These are phyloP conservation scores for Setipinna tenuifilis DNA, from an alignment of 2,797 vertebrate genomes.

Conservation along the genomic window DNA sequence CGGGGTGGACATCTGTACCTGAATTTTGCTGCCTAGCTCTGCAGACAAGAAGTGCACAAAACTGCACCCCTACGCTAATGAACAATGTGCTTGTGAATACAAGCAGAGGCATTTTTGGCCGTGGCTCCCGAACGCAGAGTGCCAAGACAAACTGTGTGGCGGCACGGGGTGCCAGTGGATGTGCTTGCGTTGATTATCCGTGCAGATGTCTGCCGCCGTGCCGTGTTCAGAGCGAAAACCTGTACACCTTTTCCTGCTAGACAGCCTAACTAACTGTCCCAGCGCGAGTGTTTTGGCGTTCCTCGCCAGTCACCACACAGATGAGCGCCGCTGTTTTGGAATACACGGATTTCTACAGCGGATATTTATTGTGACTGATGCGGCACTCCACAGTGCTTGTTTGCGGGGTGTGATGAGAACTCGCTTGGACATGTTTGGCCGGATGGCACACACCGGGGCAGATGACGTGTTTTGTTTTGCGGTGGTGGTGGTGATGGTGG, in stretches of 20 bases:
- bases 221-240: not conserved
- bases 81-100: conserved; percentile 3
- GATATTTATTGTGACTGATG: too few relatives aligned
- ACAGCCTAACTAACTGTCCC: too few relatives aligned
- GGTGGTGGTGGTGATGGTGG: not conserved
- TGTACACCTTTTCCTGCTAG: not conserved
- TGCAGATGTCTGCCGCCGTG: conserved; percentile 7
- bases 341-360: too few relatives aligned
- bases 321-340: too few relatives aligned
- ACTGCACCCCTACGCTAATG: not conserved
- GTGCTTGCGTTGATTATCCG: not conserved
- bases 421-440: not conserved
- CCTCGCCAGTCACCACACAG: too few relatives aligned
- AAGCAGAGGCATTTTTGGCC: conserved; percentile 17
- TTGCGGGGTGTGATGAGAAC: not conserved
- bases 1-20: not conserved
- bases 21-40: not conserved
- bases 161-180: not conserved
- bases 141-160: conserved; percentile 14
- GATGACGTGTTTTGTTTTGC: not conserved
- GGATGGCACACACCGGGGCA: not conserved
- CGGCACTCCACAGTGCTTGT: too few relatives aligned
- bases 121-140: not conserved
- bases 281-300: too few relatives aligned
- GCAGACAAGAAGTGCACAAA: not conserved